These are phyloP conservation scores for Onychomys arenicola DNA, from an alignment of 2,797 vertebrate species.

Conservation along the genomic window DNA sequence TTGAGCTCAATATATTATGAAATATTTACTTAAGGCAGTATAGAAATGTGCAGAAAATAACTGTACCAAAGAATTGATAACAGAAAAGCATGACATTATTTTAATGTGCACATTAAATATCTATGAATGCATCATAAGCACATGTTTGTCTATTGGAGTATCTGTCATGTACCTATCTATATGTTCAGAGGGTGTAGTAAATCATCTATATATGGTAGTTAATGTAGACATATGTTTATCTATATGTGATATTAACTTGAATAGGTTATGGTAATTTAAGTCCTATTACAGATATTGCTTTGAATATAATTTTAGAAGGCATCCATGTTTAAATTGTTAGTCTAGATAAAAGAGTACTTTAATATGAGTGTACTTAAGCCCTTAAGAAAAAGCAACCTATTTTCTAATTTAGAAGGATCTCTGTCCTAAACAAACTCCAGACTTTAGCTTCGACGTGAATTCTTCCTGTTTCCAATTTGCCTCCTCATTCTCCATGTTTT, in stretches of 20 bases:
- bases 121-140: not conserved
- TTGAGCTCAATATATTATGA: not conserved
- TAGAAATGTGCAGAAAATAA: not conserved
- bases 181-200: not conserved
- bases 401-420: not conserved
- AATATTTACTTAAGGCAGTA: not conserved
- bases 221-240: not conserved
- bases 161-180: not conserved
- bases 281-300: not conserved
- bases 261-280: not conserved
- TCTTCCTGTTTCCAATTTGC: not conserved
- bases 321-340: not conserved
- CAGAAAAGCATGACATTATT: not conserved
- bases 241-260: not conserved
- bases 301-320: not conserved
- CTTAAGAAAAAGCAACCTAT: not conserved
- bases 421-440: not conserved
- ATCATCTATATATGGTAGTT: not conserved
- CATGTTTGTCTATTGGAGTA: not conserved
- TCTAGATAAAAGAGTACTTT: not conserved
- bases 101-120: not conserved
- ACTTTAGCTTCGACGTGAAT: not conserved
- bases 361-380: not conserved
- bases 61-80: not conserved
- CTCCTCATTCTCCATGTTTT: not conserved